Evolutionary conservation across 2,888 invertebrate genomes (phyloP), one percentile per base, ranked within the genome.

Genomic region (Oligia fasciuncula): DNA sequence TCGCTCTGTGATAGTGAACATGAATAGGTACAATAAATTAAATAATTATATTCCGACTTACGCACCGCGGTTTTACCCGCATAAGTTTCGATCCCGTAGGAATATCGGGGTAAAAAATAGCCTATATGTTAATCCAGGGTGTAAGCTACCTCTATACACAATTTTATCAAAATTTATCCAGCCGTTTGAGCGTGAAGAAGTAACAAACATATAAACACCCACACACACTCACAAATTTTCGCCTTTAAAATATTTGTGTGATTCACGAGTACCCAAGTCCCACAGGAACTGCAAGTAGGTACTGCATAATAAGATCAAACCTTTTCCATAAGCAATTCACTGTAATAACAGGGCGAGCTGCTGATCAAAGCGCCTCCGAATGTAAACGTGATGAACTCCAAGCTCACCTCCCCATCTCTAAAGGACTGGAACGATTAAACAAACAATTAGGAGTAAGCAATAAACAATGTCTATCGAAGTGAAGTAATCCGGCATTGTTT

Each of bases 381-480:
- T 35, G 87, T 84, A 73, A 91, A 88, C 4, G 80, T 74, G 17
- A 89, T 49, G 62, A 91, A 91, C 68, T 91, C 91, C 65, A 90
- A 54, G 65, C 87, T 85, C 0, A 91, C 19, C 65, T 88, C 87
- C 19, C 86, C 86, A 40, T 70, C 69, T 1, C 80, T 62, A 9
- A 80, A 63, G 62, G 87, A 66, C 87, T 87, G 80, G 13, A 83
- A 86, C 17, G n/a, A 62, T 43, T 35, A 72, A 72, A 73, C 65
- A 77, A 65, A 75, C 63, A 54, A 23, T 54, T 65, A 29, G 57
- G 17, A 46, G 40, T 60, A 35, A 57, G 43, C 63, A 43, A 62
- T 76, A 84, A 87, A 79, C 79, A 83, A 29, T 54, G 73, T 62
- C 84, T 23, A 54, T 83, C 73, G 49, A 14, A 40, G n/a, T 60